Evolutionary conservation across 1,140 invertebrate genomes (phyloP).

Genomic region (Papilio polytes): DNA sequence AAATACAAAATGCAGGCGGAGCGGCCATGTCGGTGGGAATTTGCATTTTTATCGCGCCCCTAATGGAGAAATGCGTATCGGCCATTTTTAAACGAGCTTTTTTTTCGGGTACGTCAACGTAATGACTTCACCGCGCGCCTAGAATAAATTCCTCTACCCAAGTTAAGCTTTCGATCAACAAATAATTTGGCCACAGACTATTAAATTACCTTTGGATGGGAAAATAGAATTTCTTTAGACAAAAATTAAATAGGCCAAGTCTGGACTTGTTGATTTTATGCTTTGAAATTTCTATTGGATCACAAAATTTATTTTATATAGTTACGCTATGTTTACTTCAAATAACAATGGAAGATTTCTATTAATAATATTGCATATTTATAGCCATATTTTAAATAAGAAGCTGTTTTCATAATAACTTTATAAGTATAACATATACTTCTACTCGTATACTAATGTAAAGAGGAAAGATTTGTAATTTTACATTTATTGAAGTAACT

Average conservation of each 20-base stretch:
- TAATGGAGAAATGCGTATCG: slow-evolving; percentile 58
- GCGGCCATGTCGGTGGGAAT: slow-evolving; percentile 49
- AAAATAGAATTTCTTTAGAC: slow-evolving; percentile 2
- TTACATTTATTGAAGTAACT: too few relatives aligned
- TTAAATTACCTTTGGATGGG: slow-evolving; percentile 3
- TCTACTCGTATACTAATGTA: too few relatives aligned
- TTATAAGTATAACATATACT: too few relatives aligned
- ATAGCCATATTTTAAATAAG: neutral
- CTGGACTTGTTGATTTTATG: neutral
- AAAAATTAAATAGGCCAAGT: neutral
- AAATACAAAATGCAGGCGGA: slow-evolving; percentile 61
- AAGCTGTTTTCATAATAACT: too few relatives aligned
- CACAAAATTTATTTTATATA: slow-evolving; percentile 15
- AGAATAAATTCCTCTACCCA: slow-evolving; percentile 29
- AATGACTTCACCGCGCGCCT: slow-evolving; percentile 43
- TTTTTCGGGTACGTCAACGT: slow-evolving; percentile 44
- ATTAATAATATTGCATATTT: neutral
- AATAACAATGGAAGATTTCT: neutral
- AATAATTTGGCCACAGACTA: slow-evolving; percentile 42
- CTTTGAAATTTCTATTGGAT: neutral
- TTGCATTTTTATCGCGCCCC: slow-evolving; percentile 66
- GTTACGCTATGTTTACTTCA: neutral
- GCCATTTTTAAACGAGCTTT: slow-evolving; percentile 43
- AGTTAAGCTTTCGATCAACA: slow-evolving; percentile 38
- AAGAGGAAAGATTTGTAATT: too few relatives aligned